These are phyloP conservation scores for Eulemur mongoz DNA, from an alignment of 2,797 vertebrate species.

Conservation along the genomic window DNA sequence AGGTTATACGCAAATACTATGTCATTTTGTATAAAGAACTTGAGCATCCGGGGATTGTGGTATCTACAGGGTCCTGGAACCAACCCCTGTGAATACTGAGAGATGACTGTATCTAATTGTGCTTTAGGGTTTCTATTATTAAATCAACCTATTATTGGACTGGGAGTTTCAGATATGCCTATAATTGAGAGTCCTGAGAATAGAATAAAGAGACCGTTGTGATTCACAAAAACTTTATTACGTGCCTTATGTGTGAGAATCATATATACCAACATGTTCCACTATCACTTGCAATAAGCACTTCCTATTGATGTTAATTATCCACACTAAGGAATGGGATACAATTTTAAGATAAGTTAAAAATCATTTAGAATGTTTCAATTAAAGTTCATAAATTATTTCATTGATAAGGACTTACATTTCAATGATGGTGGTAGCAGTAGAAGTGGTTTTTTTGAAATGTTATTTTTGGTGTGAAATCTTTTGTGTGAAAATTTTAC, in stretches of 20 bases:
- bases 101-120: not conserved
- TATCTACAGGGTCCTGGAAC: not conserved
- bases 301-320: not conserved
- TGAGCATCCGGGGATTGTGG: not conserved
- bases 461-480: not conserved
- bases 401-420: not conserved
- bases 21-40: not conserved
- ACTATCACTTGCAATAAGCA: not conserved
- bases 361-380: slow-evolving; percentile 6
- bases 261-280: not conserved
- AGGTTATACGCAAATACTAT: not conserved
- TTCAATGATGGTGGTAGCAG: not conserved
- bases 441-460: not conserved
- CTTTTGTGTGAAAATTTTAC: not conserved
- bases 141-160: slow-evolving; percentile 22
- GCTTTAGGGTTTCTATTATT: slow-evolving; percentile 30
- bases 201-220: not conserved
- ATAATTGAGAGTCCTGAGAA: slow-evolving; percentile 39
- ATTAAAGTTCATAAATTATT: not conserved
- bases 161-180: not conserved
- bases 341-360: slow-evolving; percentile 3
- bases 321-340: not conserved
- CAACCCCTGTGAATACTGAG: not conserved
- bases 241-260: not conserved
- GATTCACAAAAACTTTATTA: not conserved